Evolutionary conservation across 2,888 invertebrate species (phyloP), one percentile per base, ranked within the genome.

Genomic region (Leptopilina myrica): DNA sequence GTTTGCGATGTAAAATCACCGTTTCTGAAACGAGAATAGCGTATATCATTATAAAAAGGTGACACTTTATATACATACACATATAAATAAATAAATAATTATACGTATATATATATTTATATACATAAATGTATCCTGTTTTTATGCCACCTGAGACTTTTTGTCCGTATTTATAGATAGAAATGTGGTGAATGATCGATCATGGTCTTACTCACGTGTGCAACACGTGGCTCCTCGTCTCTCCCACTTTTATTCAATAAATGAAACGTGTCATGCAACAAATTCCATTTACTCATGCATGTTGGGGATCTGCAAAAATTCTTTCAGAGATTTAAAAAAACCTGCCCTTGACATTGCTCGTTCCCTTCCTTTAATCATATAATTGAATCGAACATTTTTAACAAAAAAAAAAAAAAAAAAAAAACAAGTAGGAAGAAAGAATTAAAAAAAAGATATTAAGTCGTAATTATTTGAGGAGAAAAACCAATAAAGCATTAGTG

Each of bases 181-280:
- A 76, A 76, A 64, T 11, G 43, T 65, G 66, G 15, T 56, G 56
- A 33, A 43, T 65, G 56, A 78, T 67, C 76, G 65, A 76, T 69
- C 80, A 64, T 76, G 77, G 64, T 76, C 77, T 77, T 76, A 66
- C 76, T 80, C 79, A 80, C 80, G 82, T 82, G 82, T 73, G 67
- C 43, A 46, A 78, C 80, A 82, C 80, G 81, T 81, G 78, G 78
- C 81, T 79, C 78, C 81, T 79, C 78, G 56, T 76, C 76, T 73
- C 75, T 49, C 80, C 76, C 77, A 59, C 65, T 78, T 49, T 66
- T 64, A 43, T 64, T 62, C 56, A 53, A 14, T 73, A 33, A 40
- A 56, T 73, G 73, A 73, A 73, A 73, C 73, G 56, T 73, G 73
- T 56, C 73, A 73, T 73, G 56, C 62, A 76, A 49, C 66, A 49